These are phyloP conservation scores for Zaprionus lachaisei DNA, from an alignment of 1,140 invertebrate genomes.

Conservation along the genomic window DNA sequence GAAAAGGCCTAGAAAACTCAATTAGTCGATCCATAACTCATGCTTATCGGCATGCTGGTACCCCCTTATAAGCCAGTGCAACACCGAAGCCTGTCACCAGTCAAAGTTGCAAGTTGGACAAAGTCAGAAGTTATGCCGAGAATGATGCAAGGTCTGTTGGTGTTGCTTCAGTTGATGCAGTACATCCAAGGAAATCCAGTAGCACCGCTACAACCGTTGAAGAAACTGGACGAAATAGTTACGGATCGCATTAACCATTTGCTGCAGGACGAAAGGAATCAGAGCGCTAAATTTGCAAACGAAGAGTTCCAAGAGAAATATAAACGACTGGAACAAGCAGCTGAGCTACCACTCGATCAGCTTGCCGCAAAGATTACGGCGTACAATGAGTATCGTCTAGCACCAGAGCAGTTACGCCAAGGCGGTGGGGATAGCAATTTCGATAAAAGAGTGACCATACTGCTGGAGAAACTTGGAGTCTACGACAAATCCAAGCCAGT, in stretches of 20 bases:
- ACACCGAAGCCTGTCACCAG: conserved; percentile 6
- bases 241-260: conserved; percentile 38
- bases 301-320: conserved; percentile 10
- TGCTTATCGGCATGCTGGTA: conserved; percentile 19
- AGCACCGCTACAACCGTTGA: not conserved
- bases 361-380: conserved; percentile 51
- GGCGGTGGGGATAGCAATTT: not conserved
- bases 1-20: not conserved
- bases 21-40: conserved; percentile 29
- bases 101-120: conserved; percentile 2
- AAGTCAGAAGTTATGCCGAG: conserved; percentile 22
- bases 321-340: conserved; percentile 28
- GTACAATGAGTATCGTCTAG: conserved; percentile 26
- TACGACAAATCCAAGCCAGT: conserved; percentile 36
- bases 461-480: conserved; percentile 42
- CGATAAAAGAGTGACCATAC: conserved; percentile 26
- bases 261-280: conserved; percentile 7
- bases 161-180: conserved; percentile 30
- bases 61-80: conserved; percentile 24
- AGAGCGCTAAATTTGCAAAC: not conserved
- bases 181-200: not conserved
- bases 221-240: conserved; percentile 32
- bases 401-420: not conserved
- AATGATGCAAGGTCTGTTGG: conserved; percentile 4
- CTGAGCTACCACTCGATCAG: conserved; percentile 22